Percentiles rank a stretch among this genome's conserved stretches.
Evolutionary conservation across 2,797 vertebrate genomes (phyloP).

Genomic region (Oreochromis grahami): DNA sequence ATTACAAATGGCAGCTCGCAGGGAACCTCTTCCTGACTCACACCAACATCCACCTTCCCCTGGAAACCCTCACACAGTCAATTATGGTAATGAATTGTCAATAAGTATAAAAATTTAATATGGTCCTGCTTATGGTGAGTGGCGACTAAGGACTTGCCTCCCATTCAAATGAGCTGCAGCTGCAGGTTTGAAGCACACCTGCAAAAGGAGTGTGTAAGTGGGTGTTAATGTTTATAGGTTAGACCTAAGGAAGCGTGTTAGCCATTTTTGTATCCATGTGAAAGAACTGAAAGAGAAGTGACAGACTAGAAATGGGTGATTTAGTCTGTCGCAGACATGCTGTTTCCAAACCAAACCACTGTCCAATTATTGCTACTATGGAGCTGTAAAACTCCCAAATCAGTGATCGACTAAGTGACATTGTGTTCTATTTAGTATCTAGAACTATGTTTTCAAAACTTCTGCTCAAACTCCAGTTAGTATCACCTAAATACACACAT

Average conservation of each 20-base stretch:
- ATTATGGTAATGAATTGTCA: conserved; percentile 99
- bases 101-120: conserved; percentile 99
- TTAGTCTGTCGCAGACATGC: background rate
- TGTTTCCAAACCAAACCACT: background rate
- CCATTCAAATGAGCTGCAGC: conserved; percentile 93
- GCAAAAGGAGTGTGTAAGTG: conserved; percentile 67
- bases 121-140: conserved; percentile 89
- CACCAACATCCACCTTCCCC: conserved; percentile 70
- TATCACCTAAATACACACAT: background rate
- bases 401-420: accelerated
- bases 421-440: background rate
- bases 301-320: background rate
- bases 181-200: conserved; percentile 91
- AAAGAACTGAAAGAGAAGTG: background rate
- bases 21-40: conserved; percentile 79
- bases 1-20: conserved; percentile 90
- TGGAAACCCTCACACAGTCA: conserved; percentile 89
- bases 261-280: background rate
- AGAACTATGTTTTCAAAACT: background rate
- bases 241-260: background rate
- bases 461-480: background rate
- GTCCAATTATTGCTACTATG: background rate
- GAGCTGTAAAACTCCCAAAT: background rate
- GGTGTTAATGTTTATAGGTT: background rate
- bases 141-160: conserved; percentile 95